phyloP scores from a whole-genome alignment of 2,888 invertebrate genomes.

The Lochmaea capreae region DNA sequence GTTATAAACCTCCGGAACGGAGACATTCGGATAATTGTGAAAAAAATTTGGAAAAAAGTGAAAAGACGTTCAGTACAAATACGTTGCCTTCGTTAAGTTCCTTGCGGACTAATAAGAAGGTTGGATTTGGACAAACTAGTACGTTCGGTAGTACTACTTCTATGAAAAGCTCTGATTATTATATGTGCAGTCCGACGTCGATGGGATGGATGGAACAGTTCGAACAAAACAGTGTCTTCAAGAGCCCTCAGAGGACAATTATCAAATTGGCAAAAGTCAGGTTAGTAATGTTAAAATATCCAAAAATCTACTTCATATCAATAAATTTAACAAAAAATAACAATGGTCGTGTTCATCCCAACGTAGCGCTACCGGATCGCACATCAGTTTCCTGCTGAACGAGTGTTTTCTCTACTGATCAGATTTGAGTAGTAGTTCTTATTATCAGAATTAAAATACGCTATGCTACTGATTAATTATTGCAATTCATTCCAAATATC shows the following conservation, averaged over 20 bases:
- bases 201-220: constrained; percentile 40
- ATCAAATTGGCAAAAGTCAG: constrained; percentile 64
- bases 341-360: no score
- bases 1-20: constrained; percentile 55
- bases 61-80: constrained; percentile 32
- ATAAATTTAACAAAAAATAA: no score
- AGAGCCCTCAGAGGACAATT: constrained; percentile 61
- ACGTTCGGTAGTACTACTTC: constrained; percentile 58
- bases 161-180: constrained; percentile 62
- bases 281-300: constrained; percentile 46
- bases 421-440: no score
- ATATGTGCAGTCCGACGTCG: constrained; percentile 49
- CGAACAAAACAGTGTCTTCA: constrained; percentile 54
- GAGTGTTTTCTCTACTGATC: no score
- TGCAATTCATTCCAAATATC: no score
- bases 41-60: constrained; percentile 24
- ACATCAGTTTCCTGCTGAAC: no score
- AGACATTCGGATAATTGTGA: constrained; percentile 54
- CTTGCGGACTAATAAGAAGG: constrained; percentile 33
- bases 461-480: no score
- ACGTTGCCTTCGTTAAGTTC: constrained; percentile 42
- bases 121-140: constrained; percentile 41
- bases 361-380: no score
- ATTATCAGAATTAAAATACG: no score
- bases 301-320: no score